A percentile compares a stretch with the other conserved stretches of the same genome.
phyloP scores from a whole-genome alignment of 1,140 invertebrate genomes.

The Eupristina koningsbergeri region DNA sequence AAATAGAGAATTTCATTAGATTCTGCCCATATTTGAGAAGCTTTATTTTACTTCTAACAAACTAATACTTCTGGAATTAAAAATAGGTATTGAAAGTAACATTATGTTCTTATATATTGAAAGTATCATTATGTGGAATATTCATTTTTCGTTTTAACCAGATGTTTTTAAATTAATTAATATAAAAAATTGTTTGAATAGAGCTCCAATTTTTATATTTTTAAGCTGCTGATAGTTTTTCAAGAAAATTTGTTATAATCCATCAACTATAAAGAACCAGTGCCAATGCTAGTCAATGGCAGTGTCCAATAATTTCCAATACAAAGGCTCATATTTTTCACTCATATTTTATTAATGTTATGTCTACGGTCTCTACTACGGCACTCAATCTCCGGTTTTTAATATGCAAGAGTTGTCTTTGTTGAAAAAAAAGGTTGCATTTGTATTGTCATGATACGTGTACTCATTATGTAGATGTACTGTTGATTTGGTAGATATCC shows the following conservation, averaged over 20 bases:
- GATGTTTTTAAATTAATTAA: not conserved
- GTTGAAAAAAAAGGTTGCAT: conserved; percentile 25
- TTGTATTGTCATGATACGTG: not conserved
- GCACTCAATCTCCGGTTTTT: conserved; percentile 5
- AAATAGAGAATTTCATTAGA: too few species aligned
- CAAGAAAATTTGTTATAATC: not conserved
- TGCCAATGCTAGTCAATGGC: too few species aligned
- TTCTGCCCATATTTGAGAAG: too few species aligned
- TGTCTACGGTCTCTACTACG: not conserved
- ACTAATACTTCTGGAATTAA: not conserved
- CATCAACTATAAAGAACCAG: not conserved
- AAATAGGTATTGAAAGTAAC: too few species aligned
- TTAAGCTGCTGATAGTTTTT: not conserved
- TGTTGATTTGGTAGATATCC: not conserved
- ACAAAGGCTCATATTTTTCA: not conserved
- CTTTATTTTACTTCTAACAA: too few species aligned
- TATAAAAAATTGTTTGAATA: not conserved
- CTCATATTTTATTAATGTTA: conserved; percentile 50
- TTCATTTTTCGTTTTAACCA: not conserved
- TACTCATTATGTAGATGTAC: not conserved
- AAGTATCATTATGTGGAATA: not conserved
- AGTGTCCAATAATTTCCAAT: not conserved
- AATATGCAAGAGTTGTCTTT: conserved; percentile 18
- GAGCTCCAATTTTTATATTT: not conserved
- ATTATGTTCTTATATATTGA: too few species aligned